Conservation (phyloP, 1,140 invertebrate genomes). For the Sesamia nonagrioides region DNA sequence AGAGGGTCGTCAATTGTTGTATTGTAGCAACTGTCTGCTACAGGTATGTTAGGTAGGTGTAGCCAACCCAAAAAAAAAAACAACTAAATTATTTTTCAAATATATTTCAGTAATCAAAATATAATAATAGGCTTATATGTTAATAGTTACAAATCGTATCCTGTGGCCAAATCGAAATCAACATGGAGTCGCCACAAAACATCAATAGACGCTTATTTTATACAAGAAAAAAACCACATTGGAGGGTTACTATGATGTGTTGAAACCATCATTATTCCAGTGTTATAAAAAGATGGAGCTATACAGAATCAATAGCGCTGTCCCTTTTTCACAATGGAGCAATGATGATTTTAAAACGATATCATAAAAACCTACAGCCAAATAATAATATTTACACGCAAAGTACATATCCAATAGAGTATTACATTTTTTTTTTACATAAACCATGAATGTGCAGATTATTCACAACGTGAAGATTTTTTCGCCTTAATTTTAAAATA, state of each 20-base stretch:
- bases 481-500: constrained; percentile 40
- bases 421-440: constrained; percentile 45
- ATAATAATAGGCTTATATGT: constrained; percentile 86
- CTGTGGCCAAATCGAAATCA: constrained; percentile 67
- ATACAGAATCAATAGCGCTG: too few relatives aligned
- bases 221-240: constrained; percentile 38
- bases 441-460: constrained; percentile 30
- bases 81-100: too few relatives aligned
- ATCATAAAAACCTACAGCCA: constrained; percentile 42
- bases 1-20: too few relatives aligned
- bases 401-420: constrained; percentile 33
- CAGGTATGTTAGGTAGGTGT: too few relatives aligned
- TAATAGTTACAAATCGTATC: constrained; percentile 86
- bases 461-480: constrained; percentile 44
- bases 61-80: too few relatives aligned
- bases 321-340: too few relatives aligned
- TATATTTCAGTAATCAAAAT: too few relatives aligned
- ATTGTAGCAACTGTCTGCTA: too few relatives aligned
- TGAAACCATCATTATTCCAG: too few relatives aligned
- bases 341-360: too few relatives aligned
- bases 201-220: constrained; percentile 50
- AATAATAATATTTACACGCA: constrained; percentile 45
- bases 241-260: too few relatives aligned
- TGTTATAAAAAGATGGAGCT: too few relatives aligned
- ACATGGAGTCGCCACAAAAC: constrained; percentile 58